Base-by-base conservation (phyloP, 2,113 vertebrate genomes). In the Engystomops pustulosus region DNA sequence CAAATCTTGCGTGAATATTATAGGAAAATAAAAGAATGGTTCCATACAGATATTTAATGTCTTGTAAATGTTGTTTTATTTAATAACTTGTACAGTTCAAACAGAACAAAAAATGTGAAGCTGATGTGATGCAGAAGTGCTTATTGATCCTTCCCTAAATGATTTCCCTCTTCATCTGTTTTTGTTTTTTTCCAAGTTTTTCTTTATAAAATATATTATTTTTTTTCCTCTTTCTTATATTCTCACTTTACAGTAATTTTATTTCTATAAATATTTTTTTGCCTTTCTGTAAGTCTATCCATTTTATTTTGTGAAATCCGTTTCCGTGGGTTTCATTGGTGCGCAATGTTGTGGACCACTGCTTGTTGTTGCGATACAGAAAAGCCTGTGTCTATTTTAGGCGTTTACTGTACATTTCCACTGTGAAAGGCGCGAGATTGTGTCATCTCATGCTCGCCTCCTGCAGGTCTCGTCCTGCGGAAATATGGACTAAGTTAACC, bases 331-430 rank as follows among this genome's bases (percentile, higher is more conserved):
- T 93, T 94, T 94, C 87, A 85, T 94, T 93, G 94, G 93, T 95
- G 92, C 94, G 95, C 95, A 85, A 94, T 92, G 94, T 90, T 94
- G 93, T 95, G 93, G 95, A 96, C 93, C 94, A 92, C 94, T 98
- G 96, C 97, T 97, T 99, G 97, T 96, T 96, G 95, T 94, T 98
- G 95, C 98, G 98, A 98, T 98, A 97, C 96, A 99, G 97, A 99
- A 97, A 96, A 98, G 97, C 95, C 96, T 98, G 97, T 99, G 96
- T 99, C 97, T 99, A 97, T 99, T 98, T 99, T 99, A 98, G 97
- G 97, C 96, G 95, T 97, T 97, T 98, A 98, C 96, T 99, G 95
- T 99, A 97, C 96, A 96, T 97, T 96, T 98, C 96, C 97, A 96
- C 96, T 91, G 95, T 96, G 97, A 97, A 98, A 96, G 97, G 96